These are phyloP conservation scores for Thripadectes ignobilis DNA, from an alignment of 2,797 vertebrate species.

Conservation along the genomic window DNA sequence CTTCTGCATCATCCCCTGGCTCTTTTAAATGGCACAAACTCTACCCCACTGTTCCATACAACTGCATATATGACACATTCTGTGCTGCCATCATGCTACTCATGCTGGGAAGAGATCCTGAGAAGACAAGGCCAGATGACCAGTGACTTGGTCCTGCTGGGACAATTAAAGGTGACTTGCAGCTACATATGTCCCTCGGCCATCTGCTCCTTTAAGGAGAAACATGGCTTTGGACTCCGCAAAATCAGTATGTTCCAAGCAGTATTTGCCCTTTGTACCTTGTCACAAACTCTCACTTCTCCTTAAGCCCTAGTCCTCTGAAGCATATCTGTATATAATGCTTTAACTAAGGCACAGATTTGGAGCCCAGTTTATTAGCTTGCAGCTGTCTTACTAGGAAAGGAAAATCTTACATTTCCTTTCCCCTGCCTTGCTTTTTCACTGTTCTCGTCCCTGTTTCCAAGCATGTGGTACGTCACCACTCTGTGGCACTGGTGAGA, in stretches of 20 bases:
- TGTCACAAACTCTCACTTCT: neutral
- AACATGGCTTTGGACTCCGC: neutral
- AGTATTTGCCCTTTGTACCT: neutral
- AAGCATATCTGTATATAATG: neutral
- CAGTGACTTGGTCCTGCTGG: neutral
- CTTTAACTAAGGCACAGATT: neutral
- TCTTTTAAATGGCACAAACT: neutral
- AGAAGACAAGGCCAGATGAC: neutral
- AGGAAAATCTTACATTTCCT: neutral
- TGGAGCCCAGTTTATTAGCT: neutral
- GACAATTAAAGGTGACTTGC: neutral
- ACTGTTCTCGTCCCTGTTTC: neutral
- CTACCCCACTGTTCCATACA: neutral
- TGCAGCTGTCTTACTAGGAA: neutral
- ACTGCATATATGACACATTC: neutral
- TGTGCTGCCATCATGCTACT: neutral
- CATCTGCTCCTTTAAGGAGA: neutral
- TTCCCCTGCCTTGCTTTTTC: neutral
- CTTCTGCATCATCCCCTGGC: neutral
- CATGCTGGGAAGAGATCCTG: neutral
- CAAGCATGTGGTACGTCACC: accelerated
- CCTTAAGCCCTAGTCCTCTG: neutral
- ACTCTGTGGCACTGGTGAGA: neutral
- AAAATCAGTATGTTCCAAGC: neutral
- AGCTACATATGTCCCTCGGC: neutral